These are phyloP conservation scores for Parnassius mnemosyne DNA, from an alignment of 2,888 invertebrate genomes.

Conservation along the genomic window DNA sequence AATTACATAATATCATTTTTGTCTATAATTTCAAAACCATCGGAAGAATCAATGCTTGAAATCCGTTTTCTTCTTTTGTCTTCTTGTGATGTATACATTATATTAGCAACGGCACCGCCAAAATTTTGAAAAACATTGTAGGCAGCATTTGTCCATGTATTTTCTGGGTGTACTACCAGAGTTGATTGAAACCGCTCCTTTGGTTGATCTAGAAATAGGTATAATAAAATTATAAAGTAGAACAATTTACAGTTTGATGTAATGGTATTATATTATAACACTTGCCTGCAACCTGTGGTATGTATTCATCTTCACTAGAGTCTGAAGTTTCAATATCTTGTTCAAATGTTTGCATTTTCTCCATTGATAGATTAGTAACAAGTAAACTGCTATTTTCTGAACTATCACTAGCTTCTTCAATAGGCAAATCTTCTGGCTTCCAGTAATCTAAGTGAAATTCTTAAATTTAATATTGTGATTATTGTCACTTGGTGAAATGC, in stretches of 20 bases:
- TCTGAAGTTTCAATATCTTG: slow-evolving; percentile 67
- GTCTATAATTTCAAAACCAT: slow-evolving; percentile 76
- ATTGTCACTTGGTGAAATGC: too few species aligned
- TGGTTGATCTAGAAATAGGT: slow-evolving; percentile 6
- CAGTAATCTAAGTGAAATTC: slow-evolving; percentile 54
- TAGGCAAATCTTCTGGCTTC: slow-evolving; percentile 68
- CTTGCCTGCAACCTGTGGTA: slow-evolving; percentile 56
- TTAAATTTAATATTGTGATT: too few species aligned
- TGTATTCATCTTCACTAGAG: slow-evolving; percentile 76
- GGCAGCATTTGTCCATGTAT: slow-evolving; percentile 62
- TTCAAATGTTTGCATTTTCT: slow-evolving; percentile 61
- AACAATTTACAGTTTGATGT: not conserved
- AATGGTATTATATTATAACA: slow-evolving; percentile 1
- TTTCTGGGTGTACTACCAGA: slow-evolving; percentile 51
- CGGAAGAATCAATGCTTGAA: slow-evolving; percentile 66
- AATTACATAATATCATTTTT: slow-evolving; percentile 61
- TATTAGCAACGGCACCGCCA: slow-evolving; percentile 59
- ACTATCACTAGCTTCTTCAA: slow-evolving; percentile 70
- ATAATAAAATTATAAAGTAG: slow-evolving; percentile 1
- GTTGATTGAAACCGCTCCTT: slow-evolving; percentile 57
- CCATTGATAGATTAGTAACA: slow-evolving; percentile 65
- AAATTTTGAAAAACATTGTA: slow-evolving; percentile 64
- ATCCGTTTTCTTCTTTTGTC: slow-evolving; percentile 54
- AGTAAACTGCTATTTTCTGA: slow-evolving; percentile 72
- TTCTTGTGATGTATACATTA: slow-evolving; percentile 52